phyloP scores from a whole-genome alignment of 2,888 invertebrate species.

The Spodoptera littoralis region DNA sequence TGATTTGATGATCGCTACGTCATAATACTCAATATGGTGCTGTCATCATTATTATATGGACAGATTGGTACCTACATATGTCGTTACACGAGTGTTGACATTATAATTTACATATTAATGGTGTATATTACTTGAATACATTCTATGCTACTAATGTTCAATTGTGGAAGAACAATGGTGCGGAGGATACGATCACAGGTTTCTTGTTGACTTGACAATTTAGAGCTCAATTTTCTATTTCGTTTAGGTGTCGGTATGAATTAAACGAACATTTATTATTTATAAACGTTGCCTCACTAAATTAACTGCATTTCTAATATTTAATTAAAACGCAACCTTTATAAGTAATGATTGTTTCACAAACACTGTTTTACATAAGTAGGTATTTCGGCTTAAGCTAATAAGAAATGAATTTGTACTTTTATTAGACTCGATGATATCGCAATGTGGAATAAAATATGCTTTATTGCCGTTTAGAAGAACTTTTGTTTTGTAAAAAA shows the following conservation, averaged over 20 bases:
- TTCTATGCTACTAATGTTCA: slow-evolving; percentile 2
- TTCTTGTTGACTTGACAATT: slow-evolving; percentile 41
- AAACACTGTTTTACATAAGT: slow-evolving; percentile 56
- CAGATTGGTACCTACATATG: neutral
- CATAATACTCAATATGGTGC: too few species aligned
- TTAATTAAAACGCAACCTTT: slow-evolving; percentile 33
- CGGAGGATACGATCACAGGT: slow-evolving; percentile 17
- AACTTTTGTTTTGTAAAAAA: slow-evolving; percentile 72
- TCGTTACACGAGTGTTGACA: slow-evolving; percentile 6
- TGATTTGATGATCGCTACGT: too few species aligned
- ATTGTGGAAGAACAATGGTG: slow-evolving; percentile 14
- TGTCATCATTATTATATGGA: too few species aligned
- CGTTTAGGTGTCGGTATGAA: slow-evolving; percentile 29
- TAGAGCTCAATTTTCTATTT: slow-evolving; percentile 59
- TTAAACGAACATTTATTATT: slow-evolving; percentile 21
- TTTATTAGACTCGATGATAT: slow-evolving; percentile 61
- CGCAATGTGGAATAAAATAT: slow-evolving; percentile 66
- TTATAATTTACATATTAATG: neutral
- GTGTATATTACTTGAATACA: slow-evolving; percentile 4
- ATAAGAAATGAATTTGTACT: slow-evolving; percentile 62
- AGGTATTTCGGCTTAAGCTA: slow-evolving; percentile 64
- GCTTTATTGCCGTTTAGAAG: slow-evolving; percentile 76
- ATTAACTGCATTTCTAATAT: neutral
- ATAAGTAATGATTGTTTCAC: slow-evolving; percentile 30
- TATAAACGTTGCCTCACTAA: slow-evolving; percentile 44